Evolutionary conservation across 1,140 invertebrate species (phyloP).

Genomic region (Aphelenchoides besseyi): DNA sequence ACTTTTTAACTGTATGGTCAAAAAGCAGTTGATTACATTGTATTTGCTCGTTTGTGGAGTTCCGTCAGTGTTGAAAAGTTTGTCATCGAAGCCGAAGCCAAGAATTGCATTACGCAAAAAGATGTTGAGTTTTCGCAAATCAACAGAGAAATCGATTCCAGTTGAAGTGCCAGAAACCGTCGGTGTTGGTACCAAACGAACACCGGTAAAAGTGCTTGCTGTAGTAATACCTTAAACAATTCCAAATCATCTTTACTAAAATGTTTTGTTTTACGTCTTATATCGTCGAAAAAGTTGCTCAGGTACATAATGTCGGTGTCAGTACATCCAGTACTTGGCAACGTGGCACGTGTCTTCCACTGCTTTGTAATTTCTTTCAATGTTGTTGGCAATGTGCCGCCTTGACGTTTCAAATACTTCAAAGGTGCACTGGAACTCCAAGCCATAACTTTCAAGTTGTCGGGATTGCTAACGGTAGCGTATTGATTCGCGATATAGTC

Average conservation of each 20-base stretch:
- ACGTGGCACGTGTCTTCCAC: too few relatives aligned
- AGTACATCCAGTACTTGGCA: too few relatives aligned
- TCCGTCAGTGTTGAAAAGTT: neutral
- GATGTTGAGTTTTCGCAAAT: neutral
- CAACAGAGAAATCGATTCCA: too few relatives aligned
- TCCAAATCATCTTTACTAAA: neutral
- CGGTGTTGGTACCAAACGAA: neutral
- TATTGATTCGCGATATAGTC: neutral
- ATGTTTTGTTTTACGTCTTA: neutral
- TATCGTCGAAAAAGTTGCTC: neutral
- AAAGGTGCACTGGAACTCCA: neutral
- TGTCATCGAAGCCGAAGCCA: neutral
- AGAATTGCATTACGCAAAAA: neutral
- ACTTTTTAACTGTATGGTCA: too few relatives aligned
- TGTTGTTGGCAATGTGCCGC: neutral
- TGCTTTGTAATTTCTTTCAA: constrained; percentile 6
- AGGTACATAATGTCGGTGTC: too few relatives aligned
- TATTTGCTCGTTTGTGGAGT: too few relatives aligned
- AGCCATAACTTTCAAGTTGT: neutral
- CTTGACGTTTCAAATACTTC: neutral
- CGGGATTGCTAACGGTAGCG: neutral
- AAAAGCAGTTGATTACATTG: too few relatives aligned
- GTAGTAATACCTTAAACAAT: neutral
- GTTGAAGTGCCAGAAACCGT: neutral
- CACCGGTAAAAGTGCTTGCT: neutral